These are phyloP conservation scores for Neoscelio sp. DNA, from an alignment of 2,888 invertebrate species.

Conservation along the genomic window DNA sequence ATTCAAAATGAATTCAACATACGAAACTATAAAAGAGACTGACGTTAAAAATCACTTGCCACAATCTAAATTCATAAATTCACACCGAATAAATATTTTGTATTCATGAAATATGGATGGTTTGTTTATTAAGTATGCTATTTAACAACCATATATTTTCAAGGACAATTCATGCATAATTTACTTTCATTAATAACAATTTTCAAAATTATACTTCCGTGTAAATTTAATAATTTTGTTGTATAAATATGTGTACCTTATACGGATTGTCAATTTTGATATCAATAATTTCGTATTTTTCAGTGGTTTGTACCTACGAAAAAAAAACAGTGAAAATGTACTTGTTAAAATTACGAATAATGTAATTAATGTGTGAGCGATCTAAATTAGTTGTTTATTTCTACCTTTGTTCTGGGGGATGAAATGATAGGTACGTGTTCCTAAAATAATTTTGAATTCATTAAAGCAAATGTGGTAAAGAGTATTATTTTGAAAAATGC, in stretches of 20 bases:
- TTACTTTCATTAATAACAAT: no score
- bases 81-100: no score
- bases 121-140: no score
- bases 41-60: no score
- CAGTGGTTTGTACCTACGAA: constrained; percentile 36
- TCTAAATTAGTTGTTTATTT: constrained; percentile 7
- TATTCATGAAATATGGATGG: no score
- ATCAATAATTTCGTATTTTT: constrained; percentile 56
- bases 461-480: constrained; percentile 16
- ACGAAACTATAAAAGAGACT: no score
- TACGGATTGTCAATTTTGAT: constrained; percentile 49
- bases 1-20: no score
- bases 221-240: constrained; percentile 3
- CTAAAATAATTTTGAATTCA: constrained; percentile 38
- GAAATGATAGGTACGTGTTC: constrained; percentile 43
- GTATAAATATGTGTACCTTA: constrained; percentile 60
- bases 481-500: neutral
- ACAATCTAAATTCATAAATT: no score
- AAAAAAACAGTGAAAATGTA: constrained; percentile 15
- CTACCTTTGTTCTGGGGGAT: constrained; percentile 55
- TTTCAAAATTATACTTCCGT: neutral
- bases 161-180: no score
- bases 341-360: constrained; percentile 1
- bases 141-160: no score
- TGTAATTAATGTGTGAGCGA: neutral